phyloP scores from a whole-genome alignment of 2,888 invertebrate genomes.

The Petrolisthes cinctipes region DNA sequence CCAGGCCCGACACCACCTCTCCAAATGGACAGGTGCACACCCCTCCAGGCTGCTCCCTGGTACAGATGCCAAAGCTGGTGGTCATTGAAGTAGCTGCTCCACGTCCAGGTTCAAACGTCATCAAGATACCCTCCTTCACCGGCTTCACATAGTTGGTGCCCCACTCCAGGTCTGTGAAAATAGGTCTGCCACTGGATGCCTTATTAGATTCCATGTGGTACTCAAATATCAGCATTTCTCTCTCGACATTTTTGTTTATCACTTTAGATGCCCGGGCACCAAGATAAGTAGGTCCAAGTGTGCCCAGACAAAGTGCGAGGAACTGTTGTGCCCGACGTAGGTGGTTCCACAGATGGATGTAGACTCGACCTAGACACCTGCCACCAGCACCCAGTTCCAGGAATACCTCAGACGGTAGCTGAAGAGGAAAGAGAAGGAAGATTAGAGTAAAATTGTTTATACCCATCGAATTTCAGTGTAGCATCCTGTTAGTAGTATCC shows the following conservation, averaged over 20 bases:
- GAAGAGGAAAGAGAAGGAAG: background rate
- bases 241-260: constrained; percentile 6
- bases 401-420: constrained; percentile 50
- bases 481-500: no score
- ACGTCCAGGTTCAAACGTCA: background rate
- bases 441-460: background rate
- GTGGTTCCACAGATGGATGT: constrained; percentile 56
- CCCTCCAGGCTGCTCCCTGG: constrained; percentile 25
- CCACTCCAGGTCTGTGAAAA: constrained; percentile 25
- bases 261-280: constrained; percentile 32
- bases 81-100: background rate
- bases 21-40: constrained; percentile 28
- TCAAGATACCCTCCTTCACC: background rate
- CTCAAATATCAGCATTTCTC: constrained; percentile 24
- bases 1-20: constrained; percentile 28
- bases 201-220: constrained; percentile 2
- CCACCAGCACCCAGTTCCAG: constrained; percentile 47
- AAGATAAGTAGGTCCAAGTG: constrained; percentile 50
- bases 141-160: constrained; percentile 9
- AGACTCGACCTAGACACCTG: constrained; percentile 40
- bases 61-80: constrained; percentile 36
- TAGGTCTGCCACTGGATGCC: background rate
- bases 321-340: constrained; percentile 60
- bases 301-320: constrained; percentile 58
- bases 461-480: no score